A percentile compares a stretch with the other conserved stretches of the same genome.
These are phyloP conservation scores for Coracopsis vasa DNA, from an alignment of 2,113 vertebrate species.

Conservation along the genomic window DNA sequence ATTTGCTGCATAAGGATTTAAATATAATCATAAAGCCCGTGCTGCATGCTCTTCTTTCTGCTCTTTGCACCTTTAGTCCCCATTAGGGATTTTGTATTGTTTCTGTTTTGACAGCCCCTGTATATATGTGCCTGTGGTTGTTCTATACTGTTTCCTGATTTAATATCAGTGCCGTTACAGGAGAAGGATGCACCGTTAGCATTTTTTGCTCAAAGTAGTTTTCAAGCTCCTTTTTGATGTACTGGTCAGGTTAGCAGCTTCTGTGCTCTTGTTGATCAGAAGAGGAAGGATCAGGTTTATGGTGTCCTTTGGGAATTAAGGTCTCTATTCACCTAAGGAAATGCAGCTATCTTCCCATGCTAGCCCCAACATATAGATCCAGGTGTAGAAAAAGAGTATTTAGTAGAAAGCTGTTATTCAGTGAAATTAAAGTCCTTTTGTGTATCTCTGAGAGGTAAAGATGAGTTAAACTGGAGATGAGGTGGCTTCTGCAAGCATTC, in stretches of 20 bases:
- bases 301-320: slow-evolving; percentile 14
- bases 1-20: slow-evolving; percentile 40
- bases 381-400: neutral
- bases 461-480: neutral
- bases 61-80: slow-evolving; percentile 71
- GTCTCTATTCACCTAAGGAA: slow-evolving; percentile 6
- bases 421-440: neutral
- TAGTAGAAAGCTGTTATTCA: neutral
- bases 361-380: neutral
- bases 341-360: neutral
- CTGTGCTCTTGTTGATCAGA: slow-evolving; percentile 66
- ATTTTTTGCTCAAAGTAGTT: slow-evolving; percentile 80
- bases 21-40: slow-evolving; percentile 43
- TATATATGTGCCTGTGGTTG: slow-evolving; percentile 75
- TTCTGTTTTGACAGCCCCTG: slow-evolving; percentile 77
- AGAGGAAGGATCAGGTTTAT: slow-evolving; percentile 51
- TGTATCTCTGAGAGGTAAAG: neutral
- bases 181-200: slow-evolving; percentile 82
- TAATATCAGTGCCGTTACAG: slow-evolving; percentile 75
- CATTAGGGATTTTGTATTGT: slow-evolving; percentile 76
- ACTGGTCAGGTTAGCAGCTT: slow-evolving; percentile 76
- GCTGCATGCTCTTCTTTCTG: slow-evolving; percentile 20
- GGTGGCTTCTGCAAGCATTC: neutral
- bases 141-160: slow-evolving; percentile 79
- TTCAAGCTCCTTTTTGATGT: slow-evolving; percentile 80